Percentiles rank a stretch among this genome's conserved stretches.
Conservation (phyloP, 1,140 invertebrate species). For the Drosophila bipectinata region DNA sequence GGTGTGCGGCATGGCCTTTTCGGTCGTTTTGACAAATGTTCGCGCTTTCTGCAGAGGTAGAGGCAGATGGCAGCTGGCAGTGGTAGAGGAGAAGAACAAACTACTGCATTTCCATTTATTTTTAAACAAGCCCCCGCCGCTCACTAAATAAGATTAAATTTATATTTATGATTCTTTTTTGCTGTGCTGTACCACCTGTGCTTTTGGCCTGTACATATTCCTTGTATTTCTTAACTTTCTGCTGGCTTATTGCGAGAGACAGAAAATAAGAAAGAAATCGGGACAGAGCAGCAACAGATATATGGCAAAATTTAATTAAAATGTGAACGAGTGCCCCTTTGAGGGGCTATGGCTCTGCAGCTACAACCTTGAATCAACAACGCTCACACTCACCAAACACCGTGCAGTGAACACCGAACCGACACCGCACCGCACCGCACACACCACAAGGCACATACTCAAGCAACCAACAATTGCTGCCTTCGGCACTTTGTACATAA, state of each 20-base stretch:
- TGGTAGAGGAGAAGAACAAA: constrained; percentile 1
- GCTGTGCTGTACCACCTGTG: constrained; percentile 12
- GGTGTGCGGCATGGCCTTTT: constrained; percentile 44
- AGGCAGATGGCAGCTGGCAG: constrained; percentile 5
- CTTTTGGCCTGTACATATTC: constrained; percentile 36
- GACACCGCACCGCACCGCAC: background rate
- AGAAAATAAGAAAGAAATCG: constrained; percentile 17
- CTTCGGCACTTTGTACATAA: constrained; percentile 63
- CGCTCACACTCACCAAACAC: constrained; percentile 37
- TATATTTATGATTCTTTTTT: constrained; percentile 59
- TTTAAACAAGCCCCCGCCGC: constrained; percentile 24
- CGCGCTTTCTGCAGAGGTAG: constrained; percentile 22
- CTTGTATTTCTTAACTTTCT: constrained; percentile 56
- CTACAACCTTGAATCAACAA: constrained; percentile 72
- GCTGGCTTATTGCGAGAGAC: constrained; percentile 67
- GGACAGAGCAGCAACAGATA: constrained; percentile 41
- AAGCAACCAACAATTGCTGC: constrained; percentile 53
- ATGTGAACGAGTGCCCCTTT: constrained; percentile 58
- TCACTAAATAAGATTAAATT: constrained; percentile 68
- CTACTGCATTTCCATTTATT: constrained; percentile 42
- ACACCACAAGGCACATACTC: constrained; percentile 26
- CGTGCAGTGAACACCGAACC: too few relatives aligned
- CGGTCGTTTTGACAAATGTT: constrained; percentile 58
- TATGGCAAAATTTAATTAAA: constrained; percentile 79
- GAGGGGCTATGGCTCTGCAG: constrained; percentile 49